Conservation (phyloP, 2,113 vertebrate genomes). For the Callocephalon fimbriatum region DNA sequence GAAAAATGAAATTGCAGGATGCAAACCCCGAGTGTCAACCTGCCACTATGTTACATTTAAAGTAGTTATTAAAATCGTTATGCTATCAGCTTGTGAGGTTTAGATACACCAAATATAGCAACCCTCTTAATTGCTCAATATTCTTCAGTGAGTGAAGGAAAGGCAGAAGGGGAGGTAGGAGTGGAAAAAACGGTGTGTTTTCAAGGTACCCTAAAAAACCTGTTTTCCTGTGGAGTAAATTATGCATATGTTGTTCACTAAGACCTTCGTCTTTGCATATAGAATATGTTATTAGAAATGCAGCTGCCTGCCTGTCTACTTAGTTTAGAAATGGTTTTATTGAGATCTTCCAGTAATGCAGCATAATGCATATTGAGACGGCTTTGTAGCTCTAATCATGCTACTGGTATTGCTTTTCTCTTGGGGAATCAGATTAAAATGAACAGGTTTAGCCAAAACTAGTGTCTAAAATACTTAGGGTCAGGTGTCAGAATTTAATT, state of each 20-base stretch:
- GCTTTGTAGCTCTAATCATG: background rate
- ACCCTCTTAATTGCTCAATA: constrained; percentile 70
- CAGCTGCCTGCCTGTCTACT: background rate
- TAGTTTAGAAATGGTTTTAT: background rate
- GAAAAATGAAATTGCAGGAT: constrained; percentile 78
- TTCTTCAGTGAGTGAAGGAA: constrained; percentile 69
- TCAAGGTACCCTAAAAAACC: background rate
- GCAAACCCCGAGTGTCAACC: constrained; percentile 72
- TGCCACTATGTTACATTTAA: constrained; percentile 74
- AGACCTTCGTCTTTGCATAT: background rate
- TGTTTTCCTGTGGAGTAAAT: background rate
- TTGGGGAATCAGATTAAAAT: constrained; percentile 5
- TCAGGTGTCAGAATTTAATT: background rate
- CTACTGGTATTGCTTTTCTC: background rate
- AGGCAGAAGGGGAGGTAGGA: background rate
- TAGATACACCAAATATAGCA: constrained; percentile 76
- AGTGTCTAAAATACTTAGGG: background rate
- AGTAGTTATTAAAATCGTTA: constrained; percentile 83
- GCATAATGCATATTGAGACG: background rate
- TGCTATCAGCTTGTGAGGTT: constrained; percentile 76
- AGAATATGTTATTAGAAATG: background rate
- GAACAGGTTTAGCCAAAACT: background rate
- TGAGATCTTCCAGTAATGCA: background rate
- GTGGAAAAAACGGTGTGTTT: background rate
- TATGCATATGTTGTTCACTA: background rate